A percentile compares a stretch with the other conserved stretches of the same genome.
Conservation (phyloP, 2,113 vertebrate genomes). For the Crotalus viridis region DNA sequence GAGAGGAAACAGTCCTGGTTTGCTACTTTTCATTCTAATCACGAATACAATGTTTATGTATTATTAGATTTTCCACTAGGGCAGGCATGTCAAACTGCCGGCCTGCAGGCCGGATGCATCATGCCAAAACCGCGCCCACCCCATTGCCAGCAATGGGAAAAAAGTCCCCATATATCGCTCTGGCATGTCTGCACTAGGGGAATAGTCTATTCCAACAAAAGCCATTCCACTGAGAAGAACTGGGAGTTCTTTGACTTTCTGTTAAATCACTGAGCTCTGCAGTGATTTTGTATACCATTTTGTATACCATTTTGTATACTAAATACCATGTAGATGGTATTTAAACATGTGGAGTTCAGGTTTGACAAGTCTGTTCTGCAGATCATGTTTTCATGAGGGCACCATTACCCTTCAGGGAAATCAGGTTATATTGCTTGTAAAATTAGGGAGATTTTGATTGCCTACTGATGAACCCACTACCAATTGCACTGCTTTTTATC, state of each 20-base stretch:
- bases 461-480: not conserved
- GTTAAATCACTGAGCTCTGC: not conserved
- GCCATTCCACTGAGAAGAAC: not conserved
- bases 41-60: not conserved
- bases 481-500: not conserved
- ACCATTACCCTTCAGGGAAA: not conserved
- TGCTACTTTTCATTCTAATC: not conserved
- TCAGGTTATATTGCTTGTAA: not conserved
- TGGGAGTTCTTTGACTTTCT: not conserved
- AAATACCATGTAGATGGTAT: too few species aligned
- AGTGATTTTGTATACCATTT: not conserved
- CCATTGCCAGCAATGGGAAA: too few species aligned
- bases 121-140: too few species aligned
- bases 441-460: not conserved
- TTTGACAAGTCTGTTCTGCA: not conserved
- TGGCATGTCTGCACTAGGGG: too few species aligned
- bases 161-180: too few species aligned
- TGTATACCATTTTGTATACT: too few species aligned
- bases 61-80: not conserved
- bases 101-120: too few species aligned
- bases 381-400: not conserved
- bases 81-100: too few species aligned
- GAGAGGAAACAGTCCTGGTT: not conserved
- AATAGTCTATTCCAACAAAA: not conserved
- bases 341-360: not conserved